Evolutionary conservation across 2,797 vertebrate genomes (phyloP), one percentile per base, ranked within the genome.

Genomic region (Tapirus indicus): DNA sequence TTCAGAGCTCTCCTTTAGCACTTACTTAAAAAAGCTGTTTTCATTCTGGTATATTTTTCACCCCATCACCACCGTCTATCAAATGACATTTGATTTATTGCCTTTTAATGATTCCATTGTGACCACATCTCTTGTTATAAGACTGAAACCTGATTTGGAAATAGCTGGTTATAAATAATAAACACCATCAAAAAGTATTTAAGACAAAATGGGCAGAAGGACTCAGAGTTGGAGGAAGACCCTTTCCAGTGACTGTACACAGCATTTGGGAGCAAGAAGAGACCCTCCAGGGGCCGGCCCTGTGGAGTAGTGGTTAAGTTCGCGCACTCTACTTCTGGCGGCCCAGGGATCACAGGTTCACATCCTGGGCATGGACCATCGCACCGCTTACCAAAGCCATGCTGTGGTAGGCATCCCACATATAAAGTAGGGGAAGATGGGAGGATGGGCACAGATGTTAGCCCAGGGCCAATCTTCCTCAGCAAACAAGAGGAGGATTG

Each of bases 131-230:
- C 79, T 75, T 60, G 79, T 11, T 47, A 12, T 69, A 56, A 78
- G 35, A 89, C 52, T 92, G 89, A 66, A 92, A 66, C 69, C 25
- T 54, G 91, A 60, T 82, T 82, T 79, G 86, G 49, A 95, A 97
- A 90, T 72, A 97, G 54, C 56, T 16, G 5, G 47, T 58, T 83
- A 72, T 90, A 72, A 94, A 97, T 64, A 92, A 84, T 71, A 90
- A 90, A 85, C 52, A 88, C 18, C 47, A 79, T 74, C 18, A 64
- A 74, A 88, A 78, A 64, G 44, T 38, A 6, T 29, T 83, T 58
- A 64, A 71, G 79, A 86, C 64, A 27, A 89, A 79, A 27, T 35
- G 56, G 5, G 41, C 2, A 0, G 35, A 89, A 74, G 27, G 23
- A 64, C 12, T 27, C 35, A 25, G 23, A 52, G 2, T 4, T 8